A percentile compares a stretch with the other conserved stretches of the same genome.
Conservation (phyloP, 2,113 vertebrate genomes). For the Chloebia gouldiae region DNA sequence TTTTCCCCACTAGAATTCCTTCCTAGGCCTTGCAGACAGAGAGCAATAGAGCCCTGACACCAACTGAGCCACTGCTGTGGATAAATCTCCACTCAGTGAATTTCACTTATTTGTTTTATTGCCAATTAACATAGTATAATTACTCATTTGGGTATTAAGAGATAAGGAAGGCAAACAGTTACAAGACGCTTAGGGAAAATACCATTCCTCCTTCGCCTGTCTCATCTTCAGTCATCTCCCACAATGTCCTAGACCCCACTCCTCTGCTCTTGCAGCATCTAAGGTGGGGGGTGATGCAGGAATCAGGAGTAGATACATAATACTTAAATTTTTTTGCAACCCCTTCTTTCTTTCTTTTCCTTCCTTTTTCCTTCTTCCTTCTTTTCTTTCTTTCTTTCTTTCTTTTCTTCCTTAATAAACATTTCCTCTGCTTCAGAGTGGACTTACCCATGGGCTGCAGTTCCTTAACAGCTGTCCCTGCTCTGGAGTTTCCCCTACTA, state of each 20-base stretch:
- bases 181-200: neutral
- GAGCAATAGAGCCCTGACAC: neutral
- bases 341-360: neutral
- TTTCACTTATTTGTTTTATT: neutral
- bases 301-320: neutral
- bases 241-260: neutral
- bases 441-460: neutral
- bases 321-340: neutral
- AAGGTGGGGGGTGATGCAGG: accelerated
- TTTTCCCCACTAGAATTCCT: neutral
- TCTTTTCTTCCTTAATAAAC: neutral
- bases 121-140: neutral
- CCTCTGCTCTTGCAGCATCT: neutral
- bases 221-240: neutral
- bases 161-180: neutral
- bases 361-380: no score
- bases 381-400: no score
- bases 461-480: neutral
- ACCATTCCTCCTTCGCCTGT: accelerated
- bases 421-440: neutral
- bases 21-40: neutral
- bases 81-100: neutral
- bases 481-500: neutral
- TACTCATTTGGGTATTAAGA: neutral
- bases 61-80: neutral